Evolutionary conservation across 2,113 vertebrate genomes (phyloP).

Genomic region (Aegithalos caudatus): DNA sequence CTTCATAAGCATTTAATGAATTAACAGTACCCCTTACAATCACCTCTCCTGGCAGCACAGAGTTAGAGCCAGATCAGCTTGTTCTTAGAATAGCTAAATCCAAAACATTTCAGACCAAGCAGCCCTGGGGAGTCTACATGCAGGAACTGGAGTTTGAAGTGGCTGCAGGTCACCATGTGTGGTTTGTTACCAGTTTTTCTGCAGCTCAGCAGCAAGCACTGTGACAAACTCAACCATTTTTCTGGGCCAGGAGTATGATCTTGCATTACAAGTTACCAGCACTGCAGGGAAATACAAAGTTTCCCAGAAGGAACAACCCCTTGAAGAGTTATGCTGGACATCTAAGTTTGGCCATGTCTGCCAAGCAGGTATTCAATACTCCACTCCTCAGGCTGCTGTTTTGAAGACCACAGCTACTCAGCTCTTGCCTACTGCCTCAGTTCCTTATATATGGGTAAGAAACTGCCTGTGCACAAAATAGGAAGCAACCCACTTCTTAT

Average conservation of each 20-base stretch:
- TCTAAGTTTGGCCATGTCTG: background rate
- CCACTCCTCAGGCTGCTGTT: background rate
- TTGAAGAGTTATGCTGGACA: background rate
- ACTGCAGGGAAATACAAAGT: background rate
- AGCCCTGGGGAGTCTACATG: background rate
- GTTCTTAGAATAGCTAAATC: background rate
- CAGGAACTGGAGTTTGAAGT: background rate
- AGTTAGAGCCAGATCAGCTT: background rate
- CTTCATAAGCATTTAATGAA: constrained; percentile 4
- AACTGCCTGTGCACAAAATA: background rate
- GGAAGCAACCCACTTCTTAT: background rate
- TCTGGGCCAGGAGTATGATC: background rate
- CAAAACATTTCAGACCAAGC: background rate
- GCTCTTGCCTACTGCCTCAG: background rate
- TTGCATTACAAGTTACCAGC: background rate
- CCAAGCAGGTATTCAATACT: background rate
- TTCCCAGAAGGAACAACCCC: background rate
- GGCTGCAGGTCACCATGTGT: rapidly evolving
- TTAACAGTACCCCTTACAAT: background rate
- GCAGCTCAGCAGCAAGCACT: rapidly evolving
- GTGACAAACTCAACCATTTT: background rate
- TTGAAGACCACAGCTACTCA: background rate
- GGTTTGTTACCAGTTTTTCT: background rate
- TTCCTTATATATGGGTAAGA: background rate
- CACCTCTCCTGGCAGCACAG: background rate